Percentiles rank a stretch among this genome's conserved stretches.
Conservation (phyloP, 2,113 vertebrate species). For the Carollia perspicillata region DNA sequence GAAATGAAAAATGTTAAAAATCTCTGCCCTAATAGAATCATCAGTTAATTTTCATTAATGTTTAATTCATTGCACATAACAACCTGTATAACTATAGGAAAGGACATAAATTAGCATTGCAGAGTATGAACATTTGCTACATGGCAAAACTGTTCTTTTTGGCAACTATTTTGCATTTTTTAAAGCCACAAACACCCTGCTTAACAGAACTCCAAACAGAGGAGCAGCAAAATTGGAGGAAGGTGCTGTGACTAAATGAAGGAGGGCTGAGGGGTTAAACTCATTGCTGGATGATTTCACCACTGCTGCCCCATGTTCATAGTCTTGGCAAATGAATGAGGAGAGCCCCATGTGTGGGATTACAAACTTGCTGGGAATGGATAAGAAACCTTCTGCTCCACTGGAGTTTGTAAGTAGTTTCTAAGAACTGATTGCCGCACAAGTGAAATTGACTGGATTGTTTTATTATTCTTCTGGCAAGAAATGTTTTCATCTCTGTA, state of each 20-base stretch:
- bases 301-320: conserved; percentile 61
- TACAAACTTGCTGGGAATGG: conserved; percentile 67
- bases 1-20: too few species aligned
- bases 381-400: conserved; percentile 71
- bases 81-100: conserved; percentile 69
- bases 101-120: conserved; percentile 74
- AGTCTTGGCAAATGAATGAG: conserved; percentile 58
- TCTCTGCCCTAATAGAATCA: background rate
- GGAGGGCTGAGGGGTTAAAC: conserved; percentile 63
- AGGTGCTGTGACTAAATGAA: conserved; percentile 54
- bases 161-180: conserved; percentile 78
- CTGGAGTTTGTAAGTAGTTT: conserved; percentile 74
- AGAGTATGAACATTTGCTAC: conserved; percentile 75
- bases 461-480: conserved; percentile 71
- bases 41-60: conserved; percentile 58
- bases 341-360: conserved; percentile 66
- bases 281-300: conserved; percentile 49
- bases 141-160: conserved; percentile 75
- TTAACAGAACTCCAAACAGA: conserved; percentile 59
- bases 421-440: conserved; percentile 67
- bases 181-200: conserved; percentile 69
- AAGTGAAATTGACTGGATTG: conserved; percentile 71
- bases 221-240: conserved; percentile 43
- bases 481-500: conserved; percentile 63
- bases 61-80: conserved; percentile 63